Evolutionary conservation across 1,140 invertebrate genomes (phyloP).

Genomic region (Nephila pilipes): DNA sequence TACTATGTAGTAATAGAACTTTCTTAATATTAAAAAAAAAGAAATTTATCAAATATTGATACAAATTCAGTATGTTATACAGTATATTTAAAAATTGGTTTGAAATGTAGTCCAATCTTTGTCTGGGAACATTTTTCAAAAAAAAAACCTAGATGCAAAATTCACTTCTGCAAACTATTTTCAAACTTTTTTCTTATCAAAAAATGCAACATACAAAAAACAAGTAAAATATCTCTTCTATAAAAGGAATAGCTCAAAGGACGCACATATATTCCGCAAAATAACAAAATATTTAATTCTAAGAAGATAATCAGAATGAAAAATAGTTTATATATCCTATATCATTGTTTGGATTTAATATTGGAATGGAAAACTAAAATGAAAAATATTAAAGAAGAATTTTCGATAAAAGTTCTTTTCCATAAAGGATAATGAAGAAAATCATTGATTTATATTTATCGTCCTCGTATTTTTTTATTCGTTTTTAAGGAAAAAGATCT

Average conservation of each 20-base stretch:
- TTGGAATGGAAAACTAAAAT: neutral
- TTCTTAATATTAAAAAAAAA: too few relatives aligned
- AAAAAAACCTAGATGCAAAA: neutral
- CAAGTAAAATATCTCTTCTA: neutral
- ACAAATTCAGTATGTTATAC: too few relatives aligned
- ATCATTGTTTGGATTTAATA: neutral
- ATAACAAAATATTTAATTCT: neutral
- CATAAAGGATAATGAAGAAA: neutral
- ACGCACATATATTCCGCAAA: too few relatives aligned
- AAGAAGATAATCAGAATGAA: neutral
- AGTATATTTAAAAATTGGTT: too few relatives aligned
- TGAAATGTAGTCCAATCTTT: too few relatives aligned
- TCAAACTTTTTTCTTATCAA: neutral
- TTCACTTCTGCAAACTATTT: neutral
- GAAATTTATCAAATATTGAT: too few relatives aligned
- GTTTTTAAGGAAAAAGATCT: neutral
- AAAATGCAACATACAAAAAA: neutral
- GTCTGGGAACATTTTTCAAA: neutral
- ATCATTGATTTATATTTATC: neutral
- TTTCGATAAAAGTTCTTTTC: neutral
- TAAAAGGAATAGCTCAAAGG: neutral
- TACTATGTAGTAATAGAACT: too few relatives aligned
- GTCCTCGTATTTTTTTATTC: neutral
- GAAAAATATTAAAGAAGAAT: neutral
- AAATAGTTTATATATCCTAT: neutral